Percentiles rank a stretch among this genome's conserved stretches.
phyloP scores from a whole-genome alignment of 2,113 vertebrate genomes.

The Tringa solitaria region DNA sequence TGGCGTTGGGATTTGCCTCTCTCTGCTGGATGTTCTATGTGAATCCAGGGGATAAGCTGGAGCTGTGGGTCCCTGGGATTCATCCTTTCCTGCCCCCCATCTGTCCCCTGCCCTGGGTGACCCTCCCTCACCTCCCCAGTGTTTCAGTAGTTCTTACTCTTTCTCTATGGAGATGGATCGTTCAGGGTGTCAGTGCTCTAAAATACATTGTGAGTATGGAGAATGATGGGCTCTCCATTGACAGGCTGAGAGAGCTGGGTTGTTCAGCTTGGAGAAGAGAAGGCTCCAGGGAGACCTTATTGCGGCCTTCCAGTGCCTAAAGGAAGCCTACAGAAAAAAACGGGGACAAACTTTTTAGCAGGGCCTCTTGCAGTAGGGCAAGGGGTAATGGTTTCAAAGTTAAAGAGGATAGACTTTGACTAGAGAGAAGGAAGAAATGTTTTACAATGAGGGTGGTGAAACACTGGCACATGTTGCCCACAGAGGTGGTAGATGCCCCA shows the following conservation, averaged over 20 bases:
- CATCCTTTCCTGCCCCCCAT: background rate
- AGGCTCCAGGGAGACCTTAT: background rate
- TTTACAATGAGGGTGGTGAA: background rate
- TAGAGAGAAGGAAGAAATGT: background rate
- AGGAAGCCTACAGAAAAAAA: background rate
- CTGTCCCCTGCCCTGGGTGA: background rate
- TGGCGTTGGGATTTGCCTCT: background rate
- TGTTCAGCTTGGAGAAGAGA: background rate
- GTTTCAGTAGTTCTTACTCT: background rate
- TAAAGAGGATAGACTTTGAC: too few species aligned
- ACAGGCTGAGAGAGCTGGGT: background rate
- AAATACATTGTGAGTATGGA: background rate
- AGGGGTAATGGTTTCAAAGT: background rate
- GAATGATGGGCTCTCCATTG: background rate
- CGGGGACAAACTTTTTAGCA: background rate
- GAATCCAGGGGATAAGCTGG: background rate
- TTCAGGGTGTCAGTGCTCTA: background rate
- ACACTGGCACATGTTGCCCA: background rate
- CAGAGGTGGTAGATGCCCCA: background rate
- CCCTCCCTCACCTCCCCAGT: rapidly evolving
- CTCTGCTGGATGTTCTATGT: background rate
- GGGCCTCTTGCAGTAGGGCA: background rate
- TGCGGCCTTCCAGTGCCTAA: background rate
- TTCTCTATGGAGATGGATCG: background rate
- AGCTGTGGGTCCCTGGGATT: background rate